Base-by-base conservation (phyloP, 1,140 invertebrate species). In the Dreissena polymorpha region DNA sequence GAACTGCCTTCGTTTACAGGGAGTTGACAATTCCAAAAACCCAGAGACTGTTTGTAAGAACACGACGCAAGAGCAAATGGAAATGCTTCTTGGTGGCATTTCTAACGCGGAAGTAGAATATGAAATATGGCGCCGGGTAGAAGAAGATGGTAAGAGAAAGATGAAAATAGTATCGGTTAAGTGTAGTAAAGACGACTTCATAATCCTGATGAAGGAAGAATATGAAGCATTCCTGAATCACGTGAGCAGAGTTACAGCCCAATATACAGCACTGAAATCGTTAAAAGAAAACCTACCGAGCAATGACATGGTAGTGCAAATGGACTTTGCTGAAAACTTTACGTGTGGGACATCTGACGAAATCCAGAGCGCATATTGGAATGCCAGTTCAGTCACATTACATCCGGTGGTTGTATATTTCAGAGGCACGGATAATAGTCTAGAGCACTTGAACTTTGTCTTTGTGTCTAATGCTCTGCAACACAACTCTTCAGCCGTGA, bases 301-400 rank as follows among this genome's bases (percentile, higher is more conserved):
- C 10, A 10, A 85, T 50, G 63, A 86, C 12, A 7, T 78, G 8
- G 77, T 86, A 18, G 16, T 83, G 18, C 84, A 86, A 18, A 76
- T 86, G 72, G 84, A 86, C 51, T 86, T 86, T 79, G 85, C 81
- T 16, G 81, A 86, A 53, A 83, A 72, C 64, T 86, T 64, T 55
- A 29, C 63, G 18, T 86, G 80, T 65, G 57, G 57, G 18, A 68
- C 69, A n/a, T 18, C 67, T 18, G 71, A 86, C 16, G 81, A 86
- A 57, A 63, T 86, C 27, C 75, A 86, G 57, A 78, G 49, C 2
- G 76, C 82, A 29, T 80, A 86, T 51, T 86, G 39, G 51, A 84
- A 78, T 60, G 69, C 69, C 39, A 29, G 82, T 10, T n/a, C 8
- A 1, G 82, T 86, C 14, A 79, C 82, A 8, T 57, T 84, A 7